phyloP scores from a whole-genome alignment of 64 coral and sea anemone genomes.

The Acropora tenuis region DNA sequence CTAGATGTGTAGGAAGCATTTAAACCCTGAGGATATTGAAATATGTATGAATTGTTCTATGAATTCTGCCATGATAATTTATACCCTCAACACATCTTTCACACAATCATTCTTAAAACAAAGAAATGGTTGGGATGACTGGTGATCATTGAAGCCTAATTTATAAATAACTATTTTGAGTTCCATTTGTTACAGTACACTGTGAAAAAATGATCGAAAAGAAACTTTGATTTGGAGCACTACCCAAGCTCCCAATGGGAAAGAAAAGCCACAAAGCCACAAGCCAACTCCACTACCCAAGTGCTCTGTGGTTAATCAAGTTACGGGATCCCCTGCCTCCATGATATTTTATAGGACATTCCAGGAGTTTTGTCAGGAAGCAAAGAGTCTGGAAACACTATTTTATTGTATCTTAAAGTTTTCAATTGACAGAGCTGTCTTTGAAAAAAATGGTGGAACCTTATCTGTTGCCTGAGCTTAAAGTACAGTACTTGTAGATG shows the following conservation, averaged over 20 bases:
- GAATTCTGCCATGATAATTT: not conserved
- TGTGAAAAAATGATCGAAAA: too few species aligned
- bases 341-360: not conserved
- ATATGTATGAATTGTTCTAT: constrained; percentile 27
- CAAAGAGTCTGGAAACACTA: constrained; percentile 9
- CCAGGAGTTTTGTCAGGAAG: not conserved
- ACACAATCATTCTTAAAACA: too few species aligned
- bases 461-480: constrained; percentile 1
- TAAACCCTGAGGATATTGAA: constrained; percentile 27
- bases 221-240: constrained; percentile 20
- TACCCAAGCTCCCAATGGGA: not conserved
- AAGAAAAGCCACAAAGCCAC: constrained; percentile 6
- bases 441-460: constrained; percentile 12
- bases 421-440: not conserved
- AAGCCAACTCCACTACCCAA: not conserved
- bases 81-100: not conserved
- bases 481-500: constrained; percentile 1
- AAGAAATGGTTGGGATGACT: not conserved
- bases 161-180: too few species aligned
- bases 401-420: not conserved
- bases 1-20: constrained; percentile 1
- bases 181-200: too few species aligned
- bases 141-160: not conserved
- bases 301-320: not conserved
- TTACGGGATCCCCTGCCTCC: not conserved